Evolutionary conservation across 1,140 invertebrate genomes (phyloP).

Genomic region (Philotrypesis tridentata): DNA sequence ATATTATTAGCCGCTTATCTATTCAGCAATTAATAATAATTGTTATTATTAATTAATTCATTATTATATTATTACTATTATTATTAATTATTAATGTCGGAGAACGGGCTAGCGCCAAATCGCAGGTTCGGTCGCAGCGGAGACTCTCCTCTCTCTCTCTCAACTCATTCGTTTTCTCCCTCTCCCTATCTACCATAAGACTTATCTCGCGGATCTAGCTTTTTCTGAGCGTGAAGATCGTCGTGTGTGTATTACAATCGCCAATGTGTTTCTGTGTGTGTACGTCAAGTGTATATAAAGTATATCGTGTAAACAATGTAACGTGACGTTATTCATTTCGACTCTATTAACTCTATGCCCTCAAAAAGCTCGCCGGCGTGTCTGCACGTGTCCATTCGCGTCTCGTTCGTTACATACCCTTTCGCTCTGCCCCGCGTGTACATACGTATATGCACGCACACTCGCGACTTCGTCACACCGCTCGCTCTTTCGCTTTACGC

Average conservation of each 20-base stretch:
- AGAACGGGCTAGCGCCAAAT: conserved; percentile 70
- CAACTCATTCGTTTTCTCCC: not conserved
- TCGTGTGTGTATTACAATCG: not conserved
- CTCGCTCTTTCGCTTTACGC: conserved; percentile 28
- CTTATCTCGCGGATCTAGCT: not conserved
- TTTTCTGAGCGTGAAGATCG: not conserved
- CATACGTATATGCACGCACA: not conserved
- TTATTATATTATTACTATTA: conserved; percentile 63
- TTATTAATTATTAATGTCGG: conserved; percentile 69
- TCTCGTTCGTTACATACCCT: not conserved
- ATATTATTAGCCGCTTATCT: conserved; percentile 69
- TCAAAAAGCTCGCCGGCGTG: not conserved
- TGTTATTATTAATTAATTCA: conserved; percentile 63
- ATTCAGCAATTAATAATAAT: conserved; percentile 71
- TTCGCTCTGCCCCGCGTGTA: not conserved
- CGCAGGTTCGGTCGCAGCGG: conserved; percentile 63
- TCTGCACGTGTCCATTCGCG: not conserved
- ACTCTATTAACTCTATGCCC: not conserved
- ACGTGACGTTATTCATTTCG: not conserved
- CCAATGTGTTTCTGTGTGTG: not conserved
- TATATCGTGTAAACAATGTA: not conserved
- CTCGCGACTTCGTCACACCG: not conserved
- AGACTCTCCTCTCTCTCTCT: not conserved
- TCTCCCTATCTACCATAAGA: not conserved
- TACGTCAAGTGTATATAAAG: not conserved